Evolutionary conservation across 2,888 invertebrate genomes (phyloP).

Genomic region (Globia sparganii): DNA sequence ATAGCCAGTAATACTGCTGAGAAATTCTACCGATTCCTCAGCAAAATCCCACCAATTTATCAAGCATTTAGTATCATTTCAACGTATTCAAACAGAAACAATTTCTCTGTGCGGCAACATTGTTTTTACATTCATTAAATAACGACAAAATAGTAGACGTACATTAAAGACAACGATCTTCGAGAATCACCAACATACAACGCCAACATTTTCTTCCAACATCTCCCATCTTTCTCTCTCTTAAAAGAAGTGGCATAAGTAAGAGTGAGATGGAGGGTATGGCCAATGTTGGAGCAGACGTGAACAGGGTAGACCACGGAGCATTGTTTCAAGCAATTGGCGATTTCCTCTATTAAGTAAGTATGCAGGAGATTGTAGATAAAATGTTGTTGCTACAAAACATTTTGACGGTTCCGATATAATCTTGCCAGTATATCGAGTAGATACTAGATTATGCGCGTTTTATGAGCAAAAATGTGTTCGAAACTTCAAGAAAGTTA

Average conservation of each 20-base stretch:
- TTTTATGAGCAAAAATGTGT: constrained; percentile 62
- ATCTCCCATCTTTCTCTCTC: constrained; percentile 15
- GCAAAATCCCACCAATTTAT: constrained; percentile 43
- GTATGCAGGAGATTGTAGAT: constrained; percentile 83
- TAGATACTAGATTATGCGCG: constrained; percentile 63
- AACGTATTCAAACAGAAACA: constrained; percentile 60
- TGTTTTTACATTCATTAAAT: constrained; percentile 68
- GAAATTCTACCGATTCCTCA: constrained; percentile 5
- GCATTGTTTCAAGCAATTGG: constrained; percentile 85
- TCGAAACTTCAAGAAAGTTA: constrained; percentile 50
- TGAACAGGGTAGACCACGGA: constrained; percentile 61
- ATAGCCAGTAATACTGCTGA: not conserved
- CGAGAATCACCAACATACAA: constrained; percentile 47
- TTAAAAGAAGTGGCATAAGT: not conserved
- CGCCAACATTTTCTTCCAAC: constrained; percentile 41
- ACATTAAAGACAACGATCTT: constrained; percentile 71
- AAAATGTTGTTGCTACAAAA: constrained; percentile 82
- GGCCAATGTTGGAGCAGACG: constrained; percentile 63
- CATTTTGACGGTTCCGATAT: constrained; percentile 82
- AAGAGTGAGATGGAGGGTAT: constrained; percentile 24
- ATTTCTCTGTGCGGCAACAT: constrained; percentile 61
- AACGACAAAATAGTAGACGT: constrained; percentile 68
- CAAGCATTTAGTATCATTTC: constrained; percentile 59
- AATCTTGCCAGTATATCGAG: constrained; percentile 66
- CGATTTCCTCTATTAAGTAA: constrained; percentile 87